These are phyloP conservation scores for Myotis daubentonii DNA, from an alignment of 2,797 vertebrate species.

Conservation along the genomic window DNA sequence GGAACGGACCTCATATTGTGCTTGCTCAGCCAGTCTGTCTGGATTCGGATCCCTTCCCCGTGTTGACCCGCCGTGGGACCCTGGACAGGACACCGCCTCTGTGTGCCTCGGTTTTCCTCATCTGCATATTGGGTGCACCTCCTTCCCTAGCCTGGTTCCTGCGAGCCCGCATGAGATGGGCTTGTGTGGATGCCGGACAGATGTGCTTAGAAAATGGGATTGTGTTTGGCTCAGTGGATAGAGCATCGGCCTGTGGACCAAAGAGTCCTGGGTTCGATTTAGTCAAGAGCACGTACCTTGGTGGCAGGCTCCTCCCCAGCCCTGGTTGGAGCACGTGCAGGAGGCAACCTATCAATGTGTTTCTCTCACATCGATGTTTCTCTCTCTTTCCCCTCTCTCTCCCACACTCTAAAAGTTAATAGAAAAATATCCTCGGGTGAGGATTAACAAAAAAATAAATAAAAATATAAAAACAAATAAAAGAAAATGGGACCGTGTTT, in stretches of 20 bases:
- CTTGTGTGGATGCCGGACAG: not conserved
- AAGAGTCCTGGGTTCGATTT: not conserved
- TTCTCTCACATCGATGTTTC: not conserved
- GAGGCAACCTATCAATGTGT: not conserved
- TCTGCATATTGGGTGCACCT: not conserved
- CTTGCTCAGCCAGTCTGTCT: not conserved
- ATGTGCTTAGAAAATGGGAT: not conserved
- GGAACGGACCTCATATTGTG: fast-evolving
- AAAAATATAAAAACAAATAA: not conserved
- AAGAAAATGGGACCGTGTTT: fast-evolving
- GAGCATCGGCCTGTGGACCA: not conserved
- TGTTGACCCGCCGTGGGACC: not conserved
- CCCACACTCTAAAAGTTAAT: no score
- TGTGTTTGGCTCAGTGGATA: not conserved
- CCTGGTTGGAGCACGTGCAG: no score
- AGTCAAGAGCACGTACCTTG: not conserved
- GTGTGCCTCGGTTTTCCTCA: not conserved
- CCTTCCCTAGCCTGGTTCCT: not conserved
- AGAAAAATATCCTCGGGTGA: no score
- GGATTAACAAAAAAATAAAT: not conserved
- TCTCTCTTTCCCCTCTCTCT: not conserved
- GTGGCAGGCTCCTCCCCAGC: no score
- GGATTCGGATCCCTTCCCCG: not conserved
- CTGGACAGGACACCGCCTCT: not conserved
- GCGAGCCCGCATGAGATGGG: not conserved